A percentile compares a stretch with the other conserved stretches of the same genome.
Evolutionary conservation across 2,888 invertebrate genomes (phyloP).

Genomic region (Elegia similella): DNA sequence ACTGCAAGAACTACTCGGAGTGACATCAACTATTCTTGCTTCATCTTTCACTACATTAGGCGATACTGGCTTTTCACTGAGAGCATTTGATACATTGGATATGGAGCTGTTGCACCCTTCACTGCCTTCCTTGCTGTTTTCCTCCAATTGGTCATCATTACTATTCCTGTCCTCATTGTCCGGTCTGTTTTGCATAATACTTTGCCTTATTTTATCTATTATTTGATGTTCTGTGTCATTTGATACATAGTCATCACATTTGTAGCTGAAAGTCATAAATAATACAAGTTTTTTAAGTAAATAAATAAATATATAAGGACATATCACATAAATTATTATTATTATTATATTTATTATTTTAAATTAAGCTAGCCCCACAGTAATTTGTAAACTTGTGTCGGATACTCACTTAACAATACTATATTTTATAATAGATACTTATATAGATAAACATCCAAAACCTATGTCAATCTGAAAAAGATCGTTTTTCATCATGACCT

Average conservation of each 20-base stretch:
- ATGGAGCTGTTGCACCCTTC: conserved; percentile 39
- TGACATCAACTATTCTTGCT: conserved; percentile 31
- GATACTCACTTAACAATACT: too few species aligned
- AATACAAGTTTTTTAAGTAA: too few species aligned
- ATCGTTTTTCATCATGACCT: too few species aligned
- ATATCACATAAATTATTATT: too few species aligned
- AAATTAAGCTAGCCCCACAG: too few species aligned
- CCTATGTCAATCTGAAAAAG: too few species aligned
- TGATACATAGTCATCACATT: conserved; percentile 90
- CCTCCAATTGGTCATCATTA: conserved; percentile 40
- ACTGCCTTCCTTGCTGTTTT: conserved; percentile 47
- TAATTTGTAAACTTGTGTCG: too few species aligned
- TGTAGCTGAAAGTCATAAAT: conserved; percentile 81
- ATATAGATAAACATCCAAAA: too few species aligned
- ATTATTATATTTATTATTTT: too few species aligned
- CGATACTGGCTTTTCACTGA: conserved; percentile 34
- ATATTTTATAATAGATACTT: too few species aligned
- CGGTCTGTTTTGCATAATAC: conserved; percentile 55
- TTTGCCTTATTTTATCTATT: conserved; percentile 81
- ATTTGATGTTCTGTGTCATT: conserved; percentile 84
- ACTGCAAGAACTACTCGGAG: conserved; percentile 41
- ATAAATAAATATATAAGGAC: too few species aligned
- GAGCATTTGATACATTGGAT: conserved; percentile 27
- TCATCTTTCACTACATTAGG: conserved; percentile 39
- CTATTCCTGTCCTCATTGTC: conserved; percentile 40